Base-by-base conservation (phyloP, 2,888 invertebrate genomes). In the Lissonota sp. region DNA sequence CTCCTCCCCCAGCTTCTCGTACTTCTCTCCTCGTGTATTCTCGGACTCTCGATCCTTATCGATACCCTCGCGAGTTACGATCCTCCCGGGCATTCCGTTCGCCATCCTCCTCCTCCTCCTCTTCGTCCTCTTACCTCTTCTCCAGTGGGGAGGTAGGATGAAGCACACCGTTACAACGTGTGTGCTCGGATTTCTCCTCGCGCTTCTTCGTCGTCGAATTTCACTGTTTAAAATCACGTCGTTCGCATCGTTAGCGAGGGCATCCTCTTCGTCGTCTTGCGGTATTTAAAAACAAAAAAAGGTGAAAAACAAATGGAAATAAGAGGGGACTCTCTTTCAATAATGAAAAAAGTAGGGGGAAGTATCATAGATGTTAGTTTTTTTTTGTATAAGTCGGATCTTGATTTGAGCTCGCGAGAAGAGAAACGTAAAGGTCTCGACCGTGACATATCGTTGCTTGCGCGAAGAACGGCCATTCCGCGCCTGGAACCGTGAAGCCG, bases 31-130 rank as follows among this genome's bases (percentile, higher is more conserved):
- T 44, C 70, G 66, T 75, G 64, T 71, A 69, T 67, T 37, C 69
- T 64, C 75, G 82, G 79, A 80, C 84, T 82, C 72, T 77, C 86
- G 89, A 89, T 89, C 83, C 82, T 88, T 88, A 89, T 89, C 89
- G 85, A 84, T 84, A 75, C 72, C 67, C 80, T 62, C 57, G 83
- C 82, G 49, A 84, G 82, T 82, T 84, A 82, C 84, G 80, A 70
- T 79, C 81, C 79, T 75, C 62, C 83, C 69, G 75, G 80, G 71
- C 80, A 84, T 84, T 84, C 84, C 82, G 76, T 75, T 82, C 75
- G 53, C 64, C 80, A 49, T 74, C 74, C 70, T 77, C 77, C 71
- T 63, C 60, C 67, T 40, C 63, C 46, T 80, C 58, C 69, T 39
- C 62, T 39, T 80, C 58, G 39, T 73, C 70, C 66, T 74, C 70